Evolutionary conservation across 2,113 vertebrate genomes (phyloP).

Genomic region (Tachysurus fulvidraco): DNA sequence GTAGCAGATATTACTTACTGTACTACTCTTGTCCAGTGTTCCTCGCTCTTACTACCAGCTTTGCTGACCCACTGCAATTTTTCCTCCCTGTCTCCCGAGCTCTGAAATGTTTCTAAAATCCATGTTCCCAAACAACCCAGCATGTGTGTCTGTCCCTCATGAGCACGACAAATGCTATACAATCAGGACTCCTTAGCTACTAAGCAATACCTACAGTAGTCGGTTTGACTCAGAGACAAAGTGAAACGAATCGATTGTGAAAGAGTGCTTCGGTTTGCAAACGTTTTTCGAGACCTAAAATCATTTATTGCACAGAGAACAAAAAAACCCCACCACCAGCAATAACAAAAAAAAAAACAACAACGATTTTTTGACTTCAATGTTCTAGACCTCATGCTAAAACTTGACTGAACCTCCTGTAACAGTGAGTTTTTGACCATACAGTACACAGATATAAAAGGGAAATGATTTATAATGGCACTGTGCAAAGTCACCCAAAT

Average conservation of each 20-base stretch:
- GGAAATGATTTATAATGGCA: no score
- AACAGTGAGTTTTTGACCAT: no score
- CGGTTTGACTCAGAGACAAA: constrained; percentile 64
- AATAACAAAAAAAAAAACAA: no score
- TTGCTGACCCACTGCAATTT: constrained; percentile 31
- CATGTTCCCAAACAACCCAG: constrained; percentile 65
- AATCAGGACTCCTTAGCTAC: constrained; percentile 63
- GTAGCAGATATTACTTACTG: constrained; percentile 29
- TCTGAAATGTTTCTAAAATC: constrained; percentile 63
- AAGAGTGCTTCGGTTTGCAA: constrained; percentile 59
- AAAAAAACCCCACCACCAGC: constrained; percentile 49
- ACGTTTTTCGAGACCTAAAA: constrained; percentile 60
- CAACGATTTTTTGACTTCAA: no score
- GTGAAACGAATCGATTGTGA: constrained; percentile 70
- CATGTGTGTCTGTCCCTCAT: constrained; percentile 64
- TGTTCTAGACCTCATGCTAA: no score
- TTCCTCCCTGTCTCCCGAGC: constrained; percentile 40
- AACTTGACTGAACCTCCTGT: no score
- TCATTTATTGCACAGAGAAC: constrained; percentile 58
- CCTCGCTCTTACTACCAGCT: background rate
- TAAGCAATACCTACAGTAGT: constrained; percentile 65
- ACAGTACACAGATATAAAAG: no score
- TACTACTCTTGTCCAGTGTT: background rate
- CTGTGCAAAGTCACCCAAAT: no score
- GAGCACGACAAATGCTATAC: constrained; percentile 70